Percentiles rank a stretch among this genome's conserved stretches.
These are phyloP conservation scores for Euschistus heros DNA, from an alignment of 1,140 invertebrate genomes.

Conservation along the genomic window DNA sequence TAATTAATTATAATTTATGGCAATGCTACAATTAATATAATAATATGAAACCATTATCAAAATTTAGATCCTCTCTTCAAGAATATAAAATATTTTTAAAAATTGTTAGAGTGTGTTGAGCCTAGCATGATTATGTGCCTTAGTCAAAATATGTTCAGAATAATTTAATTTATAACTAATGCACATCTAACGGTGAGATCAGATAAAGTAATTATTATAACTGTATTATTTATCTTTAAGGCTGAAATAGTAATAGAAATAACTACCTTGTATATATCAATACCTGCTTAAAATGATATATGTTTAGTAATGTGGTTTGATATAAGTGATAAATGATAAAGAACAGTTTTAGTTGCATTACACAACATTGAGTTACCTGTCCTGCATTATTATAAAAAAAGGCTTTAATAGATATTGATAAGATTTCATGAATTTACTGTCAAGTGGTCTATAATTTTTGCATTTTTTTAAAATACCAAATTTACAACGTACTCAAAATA, in stretches of 20 bases:
- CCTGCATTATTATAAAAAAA: background rate
- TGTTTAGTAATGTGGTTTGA: constrained; percentile 1
- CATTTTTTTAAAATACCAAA: background rate
- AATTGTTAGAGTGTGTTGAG: background rate
- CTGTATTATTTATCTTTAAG: background rate
- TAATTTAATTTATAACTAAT: background rate
- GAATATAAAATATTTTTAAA: constrained; percentile 6
- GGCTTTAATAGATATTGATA: constrained; percentile 3
- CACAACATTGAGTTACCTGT: too few relatives aligned
- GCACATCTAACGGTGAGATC: background rate
- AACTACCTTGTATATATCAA: background rate
- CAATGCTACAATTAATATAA: background rate
- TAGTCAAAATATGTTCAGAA: constrained; percentile 1
- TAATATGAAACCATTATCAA: background rate
- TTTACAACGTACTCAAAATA: background rate
- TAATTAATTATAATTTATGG: background rate
- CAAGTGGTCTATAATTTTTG: background rate
- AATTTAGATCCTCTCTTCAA: background rate
- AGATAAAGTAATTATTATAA: background rate
- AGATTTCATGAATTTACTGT: background rate
- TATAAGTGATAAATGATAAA: constrained; percentile 1
- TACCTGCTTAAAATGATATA: background rate
- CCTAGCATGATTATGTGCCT: constrained; percentile 8
- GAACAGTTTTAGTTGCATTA: too few relatives aligned
- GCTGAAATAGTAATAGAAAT: background rate